A percentile compares a stretch with the other conserved stretches of the same genome.
These are phyloP conservation scores for Pogonognathellus flavescens DNA, from an alignment of 1,140 invertebrate genomes.

Conservation along the genomic window DNA sequence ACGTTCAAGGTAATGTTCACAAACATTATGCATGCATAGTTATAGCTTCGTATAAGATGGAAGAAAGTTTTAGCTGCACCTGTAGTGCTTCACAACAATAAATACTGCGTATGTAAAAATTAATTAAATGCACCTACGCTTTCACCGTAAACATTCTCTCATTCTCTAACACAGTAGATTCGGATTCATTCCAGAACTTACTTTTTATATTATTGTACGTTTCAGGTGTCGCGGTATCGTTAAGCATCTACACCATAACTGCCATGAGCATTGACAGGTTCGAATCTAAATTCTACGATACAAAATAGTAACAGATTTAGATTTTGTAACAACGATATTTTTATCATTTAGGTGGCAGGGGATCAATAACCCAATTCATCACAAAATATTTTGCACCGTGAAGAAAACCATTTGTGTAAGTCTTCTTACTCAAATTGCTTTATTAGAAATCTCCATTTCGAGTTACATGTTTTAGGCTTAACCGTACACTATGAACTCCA, in stretches of 20 bases:
- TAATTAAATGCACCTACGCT: too few relatives aligned
- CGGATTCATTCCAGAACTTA: too few relatives aligned
- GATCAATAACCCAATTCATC: slow-evolving; percentile 20
- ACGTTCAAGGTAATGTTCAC: neutral
- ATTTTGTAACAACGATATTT: neutral
- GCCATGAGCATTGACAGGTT: slow-evolving; percentile 41
- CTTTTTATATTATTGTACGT: too few relatives aligned
- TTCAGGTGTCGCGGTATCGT: slow-evolving; percentile 8
- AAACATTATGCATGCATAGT: too few relatives aligned
- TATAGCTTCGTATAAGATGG: neutral
- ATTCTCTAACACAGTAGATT: too few relatives aligned
- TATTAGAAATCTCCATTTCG: neutral
- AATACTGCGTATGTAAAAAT: too few relatives aligned
- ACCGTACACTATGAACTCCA: too few relatives aligned
- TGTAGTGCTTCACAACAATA: too few relatives aligned
- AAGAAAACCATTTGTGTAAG: slow-evolving; percentile 29
- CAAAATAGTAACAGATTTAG: neutral
- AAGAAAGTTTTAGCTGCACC: neutral
- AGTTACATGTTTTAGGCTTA: neutral
- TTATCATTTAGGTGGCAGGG: slow-evolving; percentile 1
- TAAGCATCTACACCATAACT: slow-evolving; percentile 20
- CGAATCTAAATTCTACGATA: neutral
- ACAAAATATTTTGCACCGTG: slow-evolving; percentile 18
- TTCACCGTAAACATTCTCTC: too few relatives aligned
- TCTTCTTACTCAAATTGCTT: neutral